Base-by-base conservation (phyloP, 2,888 invertebrate species). In the Adineta ricciae region DNA sequence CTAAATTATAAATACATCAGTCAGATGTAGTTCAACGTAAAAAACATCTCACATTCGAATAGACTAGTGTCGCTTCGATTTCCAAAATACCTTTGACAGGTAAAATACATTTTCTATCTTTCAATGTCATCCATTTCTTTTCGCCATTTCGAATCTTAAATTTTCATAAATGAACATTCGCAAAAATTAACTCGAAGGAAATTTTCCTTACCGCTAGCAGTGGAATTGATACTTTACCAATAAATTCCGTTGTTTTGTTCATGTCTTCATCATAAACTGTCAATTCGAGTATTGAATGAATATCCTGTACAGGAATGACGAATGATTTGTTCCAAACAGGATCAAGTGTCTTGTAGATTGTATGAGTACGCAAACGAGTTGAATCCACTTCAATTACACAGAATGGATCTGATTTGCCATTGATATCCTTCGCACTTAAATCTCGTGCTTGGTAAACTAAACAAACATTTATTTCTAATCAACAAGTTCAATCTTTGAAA, bases 291-390 rank as follows among this genome's bases (percentile, higher is more conserved):
- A 95, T 93, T 84, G 96, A 94, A 88, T 97, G 96, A 87, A 99
- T 95, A 90, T 99, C 99, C 89, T 96, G 91, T 1, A 78, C 78
- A 41, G 78, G 78, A 24, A 78, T 78, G 21, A 96, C 96, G 90
- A 98, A 99, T 88, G 97, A 95, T 91, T 98, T 98, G 92, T 97
- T 96, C 99, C 99, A 99, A 87, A 94, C 95, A 0, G 99, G 99
- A 84, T 94, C 93, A 41, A 99, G 91, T 0, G 98, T 99, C 91
- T 98, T 97, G 91, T 99, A 99, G 91, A 98, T 97, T 0, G 99
- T 99, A 90, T 98, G 97, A 0, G 99, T 99, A 91, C 98, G 97
- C 54, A 98, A 92, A 84, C 98, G 93, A 0, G 96, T 93, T 90
- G 99, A 99, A n/a, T 96, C 95, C 87, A 99, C 92, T 90, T 98